phyloP scores from a whole-genome alignment of 1,140 invertebrate species.

The Trichonephila inaurata region DNA sequence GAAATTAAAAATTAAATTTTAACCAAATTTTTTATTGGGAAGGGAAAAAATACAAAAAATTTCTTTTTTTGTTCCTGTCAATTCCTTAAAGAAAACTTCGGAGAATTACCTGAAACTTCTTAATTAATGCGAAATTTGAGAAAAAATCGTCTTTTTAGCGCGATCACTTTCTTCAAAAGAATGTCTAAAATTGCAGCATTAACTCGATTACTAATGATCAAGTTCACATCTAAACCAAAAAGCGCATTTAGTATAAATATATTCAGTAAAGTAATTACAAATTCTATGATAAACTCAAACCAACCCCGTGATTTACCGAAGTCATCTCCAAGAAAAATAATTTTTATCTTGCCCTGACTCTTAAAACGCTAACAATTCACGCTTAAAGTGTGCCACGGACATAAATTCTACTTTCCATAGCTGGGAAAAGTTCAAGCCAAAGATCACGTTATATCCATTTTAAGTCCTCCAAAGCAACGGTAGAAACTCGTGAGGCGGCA shows the following conservation, averaged over 20 bases:
- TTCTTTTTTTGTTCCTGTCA: no score
- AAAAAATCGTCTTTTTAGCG: no score
- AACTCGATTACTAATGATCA: no score
- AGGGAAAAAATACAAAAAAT: no score
- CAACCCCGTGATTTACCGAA: not conserved
- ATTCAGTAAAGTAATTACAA: not conserved
- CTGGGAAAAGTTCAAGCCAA: not conserved
- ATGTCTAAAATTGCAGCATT: no score
- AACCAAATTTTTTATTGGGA: no score
- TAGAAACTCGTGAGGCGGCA: not conserved
- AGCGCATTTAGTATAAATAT: not conserved
- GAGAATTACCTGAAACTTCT: no score
- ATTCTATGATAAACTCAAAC: not conserved
- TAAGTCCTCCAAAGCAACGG: not conserved
- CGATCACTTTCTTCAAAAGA: no score
- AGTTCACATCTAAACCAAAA: no score
- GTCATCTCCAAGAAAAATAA: not conserved
- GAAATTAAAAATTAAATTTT: no score
- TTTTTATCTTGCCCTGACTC: not conserved
- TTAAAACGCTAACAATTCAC: not conserved
- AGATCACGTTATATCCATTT: conserved; percentile 22
- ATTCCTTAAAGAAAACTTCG: no score
- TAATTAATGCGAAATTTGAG: no score
- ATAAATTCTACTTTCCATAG: not conserved
- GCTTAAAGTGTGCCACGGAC: not conserved